Base-by-base conservation (phyloP, 2,797 vertebrate species). In the Gallinago stenura region DNA sequence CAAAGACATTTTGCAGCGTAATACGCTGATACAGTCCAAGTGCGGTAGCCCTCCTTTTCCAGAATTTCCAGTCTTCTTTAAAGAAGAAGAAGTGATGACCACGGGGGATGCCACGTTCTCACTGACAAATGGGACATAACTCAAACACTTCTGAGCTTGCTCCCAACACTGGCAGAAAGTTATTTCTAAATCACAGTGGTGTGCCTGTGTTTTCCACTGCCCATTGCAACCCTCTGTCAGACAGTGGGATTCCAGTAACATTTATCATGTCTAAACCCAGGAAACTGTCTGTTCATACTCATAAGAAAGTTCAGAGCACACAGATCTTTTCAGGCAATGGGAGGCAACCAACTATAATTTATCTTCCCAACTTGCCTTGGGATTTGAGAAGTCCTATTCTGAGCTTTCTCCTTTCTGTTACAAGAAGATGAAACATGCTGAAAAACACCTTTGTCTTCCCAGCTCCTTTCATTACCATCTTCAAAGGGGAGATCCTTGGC, bases 321-420 rank as follows among this genome's bases (percentile, higher is more conserved):
- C 15, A 87, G n/a, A 66, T 60, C 28, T 87, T 94, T 81, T 22
- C 89, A 80, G 50, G 53, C 64, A 93, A 46, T 8, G 20, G 85
- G 56, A 56, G 53, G 39, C 30, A 89, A 81, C 14, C 0, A 16
- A 68, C 60, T 43, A 11, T 14, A 83, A 73, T 65, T 95, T 88
- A 69, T 83, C 46, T 68, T 87, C 62, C 64, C 66, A 90, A 30
- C 57, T 68, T 85, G 85, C 46, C 68, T 64, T 77, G 73, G 77
- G 73, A 95, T 91, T 82, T 84, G 54, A 83, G 26, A 86, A 95
- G 56, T 54, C 35, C 66, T 68, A 39, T 77, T 81, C 76, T n/a
- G 62, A 75, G 79, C 51, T 87, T 92, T 82, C 61, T 95, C 21
- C 66, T 33, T 87, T 93, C 72, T 86, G 58, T 41, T 64, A 83